Evolutionary conservation across 2,888 invertebrate genomes (phyloP), one percentile per base, ranked within the genome.

Genomic region (Eumerus sabulonum): DNA sequence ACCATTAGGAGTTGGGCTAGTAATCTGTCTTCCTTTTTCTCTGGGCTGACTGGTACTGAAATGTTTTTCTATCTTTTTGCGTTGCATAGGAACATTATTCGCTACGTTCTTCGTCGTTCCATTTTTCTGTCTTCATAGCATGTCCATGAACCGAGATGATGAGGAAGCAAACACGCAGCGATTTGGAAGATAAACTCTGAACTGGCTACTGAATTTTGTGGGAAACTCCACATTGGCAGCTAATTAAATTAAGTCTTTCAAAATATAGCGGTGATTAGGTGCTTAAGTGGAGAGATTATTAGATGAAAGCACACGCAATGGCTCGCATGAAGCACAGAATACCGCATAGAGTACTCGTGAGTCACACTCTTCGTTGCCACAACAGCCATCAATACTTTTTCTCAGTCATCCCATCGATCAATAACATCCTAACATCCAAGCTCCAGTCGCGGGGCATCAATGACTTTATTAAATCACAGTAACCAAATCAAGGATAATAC

Each of bases 1-100:
- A 81, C 81, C 81, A 81, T 81, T 81, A 81, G 76, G 81, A 81
- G 81, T 76, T 76, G 57, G 70, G 76, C 81, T 81, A 76, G 81
- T 81, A 74, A 81, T 81, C 76, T 71, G 66, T 81, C 81, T 76
- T 76, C 66, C 70, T 72, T 76, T 66, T 60, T 66, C 45, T 66
- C 47, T 62, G 42, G 36, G 40, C 19, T 57, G 16, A 40, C 40
- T 11, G 5, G 17, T 19, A n/a, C n/a, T 47, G 45, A 13, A 56
- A 44, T 48, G 12, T 36, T 70, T 13, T 47, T 27, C 12, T 48
- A 9, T 36, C 63, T 13, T 47, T 27, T 13, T 70, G 14, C 40
- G 3, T n/a, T 64, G 44, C 47, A 44, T 18, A 40, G 66, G 11
- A 40, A 9, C 5, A n/a, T 66, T 50, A 48, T 36, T 57, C 66